Evolutionary conservation across 1,140 invertebrate genomes (phyloP).

Genomic region (Vanessa atalanta): DNA sequence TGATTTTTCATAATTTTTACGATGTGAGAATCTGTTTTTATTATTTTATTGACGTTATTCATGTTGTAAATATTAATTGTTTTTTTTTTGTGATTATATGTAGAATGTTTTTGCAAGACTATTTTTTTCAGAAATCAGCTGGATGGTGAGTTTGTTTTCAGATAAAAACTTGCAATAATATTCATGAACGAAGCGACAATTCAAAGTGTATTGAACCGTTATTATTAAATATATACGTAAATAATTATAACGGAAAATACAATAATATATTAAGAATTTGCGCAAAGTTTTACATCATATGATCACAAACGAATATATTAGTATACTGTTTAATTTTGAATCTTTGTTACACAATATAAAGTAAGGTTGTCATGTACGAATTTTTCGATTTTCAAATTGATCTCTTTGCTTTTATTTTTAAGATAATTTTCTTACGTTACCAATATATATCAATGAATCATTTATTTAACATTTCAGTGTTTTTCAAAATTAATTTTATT

Average conservation of each 20-base stretch:
- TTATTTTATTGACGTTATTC: background rate
- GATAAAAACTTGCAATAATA: slow-evolving; percentile 66
- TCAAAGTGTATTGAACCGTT: slow-evolving; percentile 31
- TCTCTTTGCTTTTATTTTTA: background rate
- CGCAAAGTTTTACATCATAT: slow-evolving; percentile 52
- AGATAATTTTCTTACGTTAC: background rate
- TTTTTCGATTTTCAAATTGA: slow-evolving; percentile 15
- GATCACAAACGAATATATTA: slow-evolving; percentile 46
- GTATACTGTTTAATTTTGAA: slow-evolving; percentile 19
- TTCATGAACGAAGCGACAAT: slow-evolving; percentile 62
- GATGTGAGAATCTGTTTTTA: background rate
- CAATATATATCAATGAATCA: background rate
- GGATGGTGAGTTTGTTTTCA: slow-evolving; percentile 73
- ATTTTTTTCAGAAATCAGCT: slow-evolving; percentile 70
- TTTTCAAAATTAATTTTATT: slow-evolving; percentile 42
- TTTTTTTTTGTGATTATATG: slow-evolving; percentile 53
- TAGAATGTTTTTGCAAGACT: slow-evolving; percentile 72
- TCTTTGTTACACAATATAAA: slow-evolving; percentile 27
- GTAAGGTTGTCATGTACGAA: slow-evolving; percentile 60
- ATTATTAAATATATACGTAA: background rate
- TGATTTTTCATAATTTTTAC: background rate
- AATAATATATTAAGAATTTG: slow-evolving; percentile 43
- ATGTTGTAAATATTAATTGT: background rate
- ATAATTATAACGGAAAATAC: background rate
- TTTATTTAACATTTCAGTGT: background rate